These are phyloP conservation scores for Heliothis subflexa DNA, from an alignment of 1,140 invertebrate genomes.

Conservation along the genomic window DNA sequence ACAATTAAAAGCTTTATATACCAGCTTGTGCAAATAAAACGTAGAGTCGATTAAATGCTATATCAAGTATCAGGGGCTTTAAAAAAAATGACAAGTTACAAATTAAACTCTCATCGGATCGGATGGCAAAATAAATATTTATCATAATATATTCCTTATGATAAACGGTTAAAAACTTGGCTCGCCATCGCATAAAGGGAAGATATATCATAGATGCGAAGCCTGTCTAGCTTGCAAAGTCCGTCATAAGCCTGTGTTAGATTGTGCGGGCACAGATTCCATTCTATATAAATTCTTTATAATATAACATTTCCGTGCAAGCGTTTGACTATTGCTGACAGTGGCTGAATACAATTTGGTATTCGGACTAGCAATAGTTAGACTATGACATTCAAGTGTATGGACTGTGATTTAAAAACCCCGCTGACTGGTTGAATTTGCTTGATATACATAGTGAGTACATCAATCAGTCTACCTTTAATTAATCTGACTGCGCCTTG, in stretches of 20 bases:
- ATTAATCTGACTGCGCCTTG: constrained; percentile 1
- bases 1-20: neutral
- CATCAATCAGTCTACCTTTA: constrained; percentile 4
- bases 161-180: too few species aligned
- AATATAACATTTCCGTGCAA: neutral
- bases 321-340: neutral
- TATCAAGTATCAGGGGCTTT: neutral
- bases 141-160: too few species aligned
- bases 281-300: neutral
- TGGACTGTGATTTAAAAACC: constrained; percentile 20
- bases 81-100: neutral
- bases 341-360: neutral
- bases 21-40: neutral
- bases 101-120: too few species aligned
- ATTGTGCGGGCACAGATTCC: too few species aligned
- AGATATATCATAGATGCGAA: too few species aligned
- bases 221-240: too few species aligned
- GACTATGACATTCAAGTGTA: neutral
- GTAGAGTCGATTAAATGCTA: neutral
- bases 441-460: neutral
- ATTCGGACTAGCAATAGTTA: neutral
- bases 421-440: constrained; percentile 4
- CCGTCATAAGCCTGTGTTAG: too few species aligned
- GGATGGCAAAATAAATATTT: too few species aligned
- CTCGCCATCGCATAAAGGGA: too few species aligned